A percentile compares a stretch with the other conserved stretches of the same genome.
Conservation (phyloP, 2,888 invertebrate genomes). For the Megamerina dolium region DNA sequence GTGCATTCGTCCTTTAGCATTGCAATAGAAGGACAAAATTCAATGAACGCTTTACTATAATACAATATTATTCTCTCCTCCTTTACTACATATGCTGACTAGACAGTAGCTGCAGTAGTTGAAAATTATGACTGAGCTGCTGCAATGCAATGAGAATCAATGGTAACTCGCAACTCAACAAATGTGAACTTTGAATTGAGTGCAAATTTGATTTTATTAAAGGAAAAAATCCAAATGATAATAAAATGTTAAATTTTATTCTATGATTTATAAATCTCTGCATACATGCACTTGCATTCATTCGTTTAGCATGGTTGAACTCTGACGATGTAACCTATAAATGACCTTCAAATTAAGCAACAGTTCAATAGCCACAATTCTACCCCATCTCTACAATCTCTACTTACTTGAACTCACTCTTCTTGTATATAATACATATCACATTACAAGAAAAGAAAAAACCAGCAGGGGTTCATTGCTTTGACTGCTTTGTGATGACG, state of each 20-base stretch:
- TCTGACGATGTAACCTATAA: neutral
- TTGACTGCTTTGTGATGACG: too few relatives aligned
- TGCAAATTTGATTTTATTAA: neutral
- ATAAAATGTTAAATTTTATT: too few relatives aligned
- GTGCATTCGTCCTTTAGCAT: slow-evolving; percentile 32
- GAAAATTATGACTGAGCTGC: neutral
- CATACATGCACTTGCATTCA: neutral
- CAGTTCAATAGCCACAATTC: slow-evolving; percentile 3
- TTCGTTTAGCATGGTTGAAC: neutral
- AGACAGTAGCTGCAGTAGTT: neutral
- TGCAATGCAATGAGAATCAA: too few relatives aligned
- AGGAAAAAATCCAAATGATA: too few relatives aligned
- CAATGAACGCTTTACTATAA: slow-evolving; percentile 31
- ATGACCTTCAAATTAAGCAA: neutral
- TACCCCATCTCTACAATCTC: neutral
- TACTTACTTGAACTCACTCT: too few relatives aligned
- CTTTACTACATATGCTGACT: slow-evolving; percentile 11
- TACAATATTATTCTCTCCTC: too few relatives aligned
- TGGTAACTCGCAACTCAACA: too few relatives aligned
- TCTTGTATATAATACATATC: too few relatives aligned
- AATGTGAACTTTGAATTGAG: neutral
- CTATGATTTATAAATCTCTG: neutral
- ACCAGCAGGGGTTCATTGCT: too few relatives aligned
- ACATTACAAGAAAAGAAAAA: too few relatives aligned
- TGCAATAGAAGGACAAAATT: slow-evolving; percentile 31